These are phyloP conservation scores for Anas platyrhynchos DNA, from an alignment of 2,113 vertebrate species.

Conservation along the genomic window DNA sequence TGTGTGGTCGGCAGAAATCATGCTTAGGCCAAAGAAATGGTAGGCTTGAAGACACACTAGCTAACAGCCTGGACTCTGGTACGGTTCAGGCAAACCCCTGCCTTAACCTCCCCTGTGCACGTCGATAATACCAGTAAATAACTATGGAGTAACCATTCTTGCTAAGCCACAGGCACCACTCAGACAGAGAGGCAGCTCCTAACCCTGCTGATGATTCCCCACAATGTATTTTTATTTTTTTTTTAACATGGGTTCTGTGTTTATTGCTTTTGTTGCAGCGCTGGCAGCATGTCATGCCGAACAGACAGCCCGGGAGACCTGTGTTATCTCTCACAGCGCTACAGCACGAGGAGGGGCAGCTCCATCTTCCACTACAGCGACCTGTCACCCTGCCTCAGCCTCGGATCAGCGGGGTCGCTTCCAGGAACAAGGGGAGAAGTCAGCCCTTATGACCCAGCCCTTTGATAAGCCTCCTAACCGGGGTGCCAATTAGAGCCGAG, in stretches of 20 bases:
- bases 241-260: no score
- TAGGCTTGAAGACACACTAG: not conserved
- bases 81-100: not conserved
- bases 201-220: not conserved
- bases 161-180: not conserved
- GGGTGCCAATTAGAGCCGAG: slow-evolving; percentile 62
- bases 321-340: not conserved
- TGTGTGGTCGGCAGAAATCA: not conserved
- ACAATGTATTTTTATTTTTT: no score
- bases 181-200: not conserved
- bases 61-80: not conserved
- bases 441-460: slow-evolving; percentile 40
- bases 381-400: slow-evolving; percentile 57
- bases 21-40: not conserved
- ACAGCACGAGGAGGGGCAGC: not conserved
- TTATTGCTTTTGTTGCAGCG: not conserved
- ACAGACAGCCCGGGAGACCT: not conserved
- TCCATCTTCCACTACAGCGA: slow-evolving; percentile 44
- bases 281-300: not conserved
- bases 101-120: not conserved
- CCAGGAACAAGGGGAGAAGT: slow-evolving; percentile 68
- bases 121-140: slow-evolving; percentile 13
- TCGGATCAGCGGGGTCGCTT: slow-evolving; percentile 53
- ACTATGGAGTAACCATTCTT: not conserved
- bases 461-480: slow-evolving; percentile 61